These are phyloP conservation scores for Mystacornis crossleyi DNA, from an alignment of 2,113 vertebrate species.

Conservation along the genomic window DNA sequence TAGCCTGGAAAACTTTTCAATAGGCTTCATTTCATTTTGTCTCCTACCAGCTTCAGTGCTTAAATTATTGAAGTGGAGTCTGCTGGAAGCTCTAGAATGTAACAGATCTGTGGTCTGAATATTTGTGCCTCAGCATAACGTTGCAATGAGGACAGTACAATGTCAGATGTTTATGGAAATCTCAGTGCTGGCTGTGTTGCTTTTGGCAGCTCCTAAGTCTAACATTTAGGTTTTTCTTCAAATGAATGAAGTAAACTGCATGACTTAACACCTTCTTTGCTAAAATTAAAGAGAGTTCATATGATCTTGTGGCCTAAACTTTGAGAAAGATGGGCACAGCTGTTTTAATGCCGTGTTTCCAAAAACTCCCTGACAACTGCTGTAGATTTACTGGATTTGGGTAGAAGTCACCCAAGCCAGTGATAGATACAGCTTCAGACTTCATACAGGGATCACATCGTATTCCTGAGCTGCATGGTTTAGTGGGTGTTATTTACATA, in stretches of 20 bases:
- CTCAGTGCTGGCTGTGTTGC: accelerated
- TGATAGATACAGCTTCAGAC: background rate
- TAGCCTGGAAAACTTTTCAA: background rate
- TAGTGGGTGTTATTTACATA: background rate
- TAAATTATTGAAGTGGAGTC: background rate
- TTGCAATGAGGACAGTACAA: background rate
- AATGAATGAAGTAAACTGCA: background rate
- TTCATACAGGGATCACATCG: background rate
- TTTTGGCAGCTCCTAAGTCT: background rate
- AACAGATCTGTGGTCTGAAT: background rate
- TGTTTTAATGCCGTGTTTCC: background rate
- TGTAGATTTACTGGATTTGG: background rate
- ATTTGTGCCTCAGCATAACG: background rate
- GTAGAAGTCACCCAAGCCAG: background rate
- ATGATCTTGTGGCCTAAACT: background rate
- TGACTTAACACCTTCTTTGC: background rate
- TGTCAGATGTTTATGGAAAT: background rate
- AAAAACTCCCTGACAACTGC: background rate
- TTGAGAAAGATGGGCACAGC: background rate
- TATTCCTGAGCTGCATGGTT: background rate
- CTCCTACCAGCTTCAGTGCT: background rate
- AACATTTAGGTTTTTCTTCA: background rate
- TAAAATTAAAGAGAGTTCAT: background rate
- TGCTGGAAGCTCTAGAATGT: background rate
- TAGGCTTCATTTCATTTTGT: background rate